These are phyloP conservation scores for Pardalotus punctatus DNA, from an alignment of 2,113 vertebrate species.

Conservation along the genomic window DNA sequence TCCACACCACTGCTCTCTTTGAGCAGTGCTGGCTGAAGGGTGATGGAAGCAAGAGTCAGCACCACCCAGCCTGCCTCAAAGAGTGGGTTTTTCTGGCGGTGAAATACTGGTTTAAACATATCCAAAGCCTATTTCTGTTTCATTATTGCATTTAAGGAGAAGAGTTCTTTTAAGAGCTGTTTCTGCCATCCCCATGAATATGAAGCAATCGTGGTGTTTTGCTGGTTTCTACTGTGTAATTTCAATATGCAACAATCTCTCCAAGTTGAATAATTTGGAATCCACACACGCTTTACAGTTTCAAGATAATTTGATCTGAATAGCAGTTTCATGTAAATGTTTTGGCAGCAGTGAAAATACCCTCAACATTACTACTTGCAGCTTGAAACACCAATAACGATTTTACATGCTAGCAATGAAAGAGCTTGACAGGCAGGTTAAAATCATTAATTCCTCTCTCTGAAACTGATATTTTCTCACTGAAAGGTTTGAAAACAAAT, in stretches of 20 bases:
- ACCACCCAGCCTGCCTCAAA: not conserved
- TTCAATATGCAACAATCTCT: slow-evolving; percentile 8
- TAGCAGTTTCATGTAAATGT: slow-evolving; percentile 50
- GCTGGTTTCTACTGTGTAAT: not conserved
- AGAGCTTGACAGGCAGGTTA: slow-evolving; percentile 32
- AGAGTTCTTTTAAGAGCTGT: not conserved
- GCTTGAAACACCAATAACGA: slow-evolving; percentile 5
- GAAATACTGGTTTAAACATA: not conserved
- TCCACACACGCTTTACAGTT: not conserved
- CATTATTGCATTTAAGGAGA: not conserved
- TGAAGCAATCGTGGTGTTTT: not conserved
- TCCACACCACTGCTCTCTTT: not conserved
- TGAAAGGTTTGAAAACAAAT: slow-evolving; percentile 2
- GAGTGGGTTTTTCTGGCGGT: not conserved
- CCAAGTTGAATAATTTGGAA: slow-evolving; percentile 39
- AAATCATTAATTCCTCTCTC: not conserved
- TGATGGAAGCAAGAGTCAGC: not conserved
- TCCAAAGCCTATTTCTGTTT: not conserved
- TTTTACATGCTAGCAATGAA: not conserved
- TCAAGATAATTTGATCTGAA: slow-evolving; percentile 50
- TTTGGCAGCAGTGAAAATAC: slow-evolving; percentile 61
- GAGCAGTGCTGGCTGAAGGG: not conserved
- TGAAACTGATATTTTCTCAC: not conserved
- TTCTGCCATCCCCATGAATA: not conserved
- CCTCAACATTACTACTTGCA: slow-evolving; percentile 3